Evolutionary conservation across 2,797 vertebrate species (phyloP), one percentile per base, ranked within the genome.

Genomic region (Artibeus jamaicensis): DNA sequence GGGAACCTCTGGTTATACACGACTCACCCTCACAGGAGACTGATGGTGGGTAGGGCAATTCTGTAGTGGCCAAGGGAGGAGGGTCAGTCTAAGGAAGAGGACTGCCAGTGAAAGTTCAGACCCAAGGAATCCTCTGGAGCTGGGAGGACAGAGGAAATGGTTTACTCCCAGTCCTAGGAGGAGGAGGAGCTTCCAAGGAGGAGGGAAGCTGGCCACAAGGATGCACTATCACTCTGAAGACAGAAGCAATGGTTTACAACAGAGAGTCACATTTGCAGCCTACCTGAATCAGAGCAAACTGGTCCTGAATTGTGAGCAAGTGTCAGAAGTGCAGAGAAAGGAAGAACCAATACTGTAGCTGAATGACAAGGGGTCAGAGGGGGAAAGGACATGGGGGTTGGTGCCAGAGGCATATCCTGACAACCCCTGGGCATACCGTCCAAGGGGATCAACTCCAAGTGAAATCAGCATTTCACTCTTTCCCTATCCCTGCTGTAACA

Each of bases 141-240:
- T 90, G 14, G 87, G 96, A 97, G 95, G 95, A 94, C 94, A 5
- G n/a, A 96, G 97, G 96, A 96, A 96, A 53, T 96, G 15, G 90
- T 95, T 96, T 96, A 94, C 88, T 95, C 78, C 95, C 97, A 97
- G 97, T 98, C 98, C 95, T 96, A 42, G 91, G 94, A 95, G 95
- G 97, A 62, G 44, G 97, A 62, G 44, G 97, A 95, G 92, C 57
- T 96, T 94, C 89, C 85, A 96, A 85, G 94, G 74, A 96, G 97
- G 87, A 98, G 96, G 92, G 96, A 97, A 97, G 96, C 96, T 93
- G 97, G 98, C 96, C 94, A 97, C 62, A 97, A 97, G 97, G 97
- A 98, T 97, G 94, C 96, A 97, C 97, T 97, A 53, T 77, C 48
- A 89, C 48, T 89, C 78, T 86, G 67, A 97, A 1, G 59, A 96